Evolutionary conservation across 2,797 vertebrate species (phyloP), one percentile per base, ranked within the genome.

Genomic region (Chloroceryle inda): DNA sequence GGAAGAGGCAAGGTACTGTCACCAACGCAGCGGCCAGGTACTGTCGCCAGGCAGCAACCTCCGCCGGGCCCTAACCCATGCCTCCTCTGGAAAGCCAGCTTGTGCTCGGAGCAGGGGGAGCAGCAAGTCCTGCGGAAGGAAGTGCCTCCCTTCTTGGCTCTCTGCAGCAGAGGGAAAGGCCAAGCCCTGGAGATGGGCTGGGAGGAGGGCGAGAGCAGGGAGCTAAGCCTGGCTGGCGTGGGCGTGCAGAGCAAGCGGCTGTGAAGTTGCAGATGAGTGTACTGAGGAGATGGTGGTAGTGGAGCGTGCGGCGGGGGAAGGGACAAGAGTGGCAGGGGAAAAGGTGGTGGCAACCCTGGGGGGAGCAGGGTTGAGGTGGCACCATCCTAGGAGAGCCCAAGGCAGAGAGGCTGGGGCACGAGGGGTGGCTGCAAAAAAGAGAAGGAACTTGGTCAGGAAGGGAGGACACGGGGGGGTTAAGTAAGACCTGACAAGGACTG

Each of bases 1-100:
- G 88, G 82, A 85, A 89, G 45, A 92, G 91, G 61, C 13, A 52
- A 77, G n/a, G 61, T 56, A 88, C 5, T 80, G 79, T 83, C 88
- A 89, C 7, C 72, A 83, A n/a, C n/a, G n/a, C n/a, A n/a, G n/a
- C n/a, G n/a, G n/a, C n/a, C n/a, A n/a, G n/a, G 61, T 56, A 88
- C 5, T 80, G 79, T 83, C 88, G 88, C 7, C 72, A 83, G 61
- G 93, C 38, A 94, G 58, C 49, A 84, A 75, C 56, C 59, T 83
- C 72, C 8, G 23, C 27, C 0, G 0, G 74, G 31, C 12, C 56
- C 58, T 49, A 13, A 64, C 69, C 40, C 80, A 72, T 33, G 61
- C 56, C 64, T 89, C 69, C 82, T 61, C 52, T 77, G 72, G 18
- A 85, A 85, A 27, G 40, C 5, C 1, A 5, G 47, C 17, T 29